Evolutionary conservation across 1,140 invertebrate genomes (phyloP).

Genomic region (Dryas iulia): DNA sequence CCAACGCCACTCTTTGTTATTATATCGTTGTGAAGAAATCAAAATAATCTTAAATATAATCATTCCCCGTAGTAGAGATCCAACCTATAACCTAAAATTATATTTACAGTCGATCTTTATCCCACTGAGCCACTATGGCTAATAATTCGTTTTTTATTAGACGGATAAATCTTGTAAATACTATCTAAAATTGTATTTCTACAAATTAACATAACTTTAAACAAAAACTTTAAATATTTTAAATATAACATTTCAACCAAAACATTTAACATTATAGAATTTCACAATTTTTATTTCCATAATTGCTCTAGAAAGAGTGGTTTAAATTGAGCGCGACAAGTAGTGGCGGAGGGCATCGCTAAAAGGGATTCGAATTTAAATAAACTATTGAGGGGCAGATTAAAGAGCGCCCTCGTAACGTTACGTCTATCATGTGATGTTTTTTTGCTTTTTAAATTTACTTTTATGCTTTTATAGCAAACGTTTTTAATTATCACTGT

Average conservation of each 20-base stretch:
- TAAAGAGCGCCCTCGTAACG: not conserved
- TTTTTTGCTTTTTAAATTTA: not conserved
- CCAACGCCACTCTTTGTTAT: too few relatives aligned
- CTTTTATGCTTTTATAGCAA: not conserved
- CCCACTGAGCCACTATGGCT: too few relatives aligned
- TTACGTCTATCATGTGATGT: not conserved
- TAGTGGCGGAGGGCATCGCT: not conserved
- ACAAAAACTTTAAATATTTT: not conserved
- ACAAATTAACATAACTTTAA: too few relatives aligned
- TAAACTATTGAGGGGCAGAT: not conserved
- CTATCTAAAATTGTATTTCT: too few relatives aligned
- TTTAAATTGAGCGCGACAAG: constrained; percentile 3
- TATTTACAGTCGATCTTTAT: too few relatives aligned
- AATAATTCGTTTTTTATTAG: too few relatives aligned
- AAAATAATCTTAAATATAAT: too few relatives aligned
- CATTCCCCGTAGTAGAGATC: too few relatives aligned
- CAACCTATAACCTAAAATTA: too few relatives aligned
- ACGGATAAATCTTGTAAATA: too few relatives aligned
- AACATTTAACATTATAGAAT: not conserved
- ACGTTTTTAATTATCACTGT: not conserved
- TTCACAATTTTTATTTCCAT: not conserved
- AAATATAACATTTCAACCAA: not conserved
- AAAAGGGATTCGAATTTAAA: not conserved
- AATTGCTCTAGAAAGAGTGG: not conserved
- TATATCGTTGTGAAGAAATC: too few relatives aligned